Evolutionary conservation across 1,140 invertebrate genomes (phyloP).

Genomic region (Campodea augens): DNA sequence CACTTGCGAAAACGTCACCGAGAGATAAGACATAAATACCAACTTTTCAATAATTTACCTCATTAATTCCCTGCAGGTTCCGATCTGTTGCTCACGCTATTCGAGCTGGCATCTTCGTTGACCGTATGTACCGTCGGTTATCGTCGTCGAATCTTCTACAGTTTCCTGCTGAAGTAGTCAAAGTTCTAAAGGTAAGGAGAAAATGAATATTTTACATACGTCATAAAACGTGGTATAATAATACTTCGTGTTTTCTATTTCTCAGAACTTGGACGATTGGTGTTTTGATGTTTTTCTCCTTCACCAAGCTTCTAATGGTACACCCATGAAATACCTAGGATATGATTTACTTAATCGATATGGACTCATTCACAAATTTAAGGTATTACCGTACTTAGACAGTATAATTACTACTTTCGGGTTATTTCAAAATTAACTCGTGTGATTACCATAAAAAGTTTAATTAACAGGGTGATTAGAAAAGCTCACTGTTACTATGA

Average conservation of each 20-base stretch:
- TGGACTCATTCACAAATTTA: slow-evolving; percentile 89
- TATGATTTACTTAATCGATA: slow-evolving; percentile 90
- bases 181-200: slow-evolving; percentile 63
- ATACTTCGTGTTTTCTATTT: slow-evolving; percentile 16
- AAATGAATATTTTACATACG: background rate
- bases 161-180: slow-evolving; percentile 71
- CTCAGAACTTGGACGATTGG: slow-evolving; percentile 78
- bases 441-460: slow-evolving; percentile 5
- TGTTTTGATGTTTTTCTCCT: slow-evolving; percentile 85
- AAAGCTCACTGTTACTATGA: too few species aligned
- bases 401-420: slow-evolving; percentile 8
- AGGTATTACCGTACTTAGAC: slow-evolving; percentile 35
- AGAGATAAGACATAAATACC: too few species aligned
- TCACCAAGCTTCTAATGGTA: slow-evolving; percentile 58
- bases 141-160: slow-evolving; percentile 66
- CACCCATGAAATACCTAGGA: slow-evolving; percentile 77
- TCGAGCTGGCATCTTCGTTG: slow-evolving; percentile 90
- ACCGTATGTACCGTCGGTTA: slow-evolving; percentile 79
- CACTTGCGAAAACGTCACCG: too few species aligned
- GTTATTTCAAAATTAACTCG: slow-evolving; percentile 3
- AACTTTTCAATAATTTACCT: too few species aligned
- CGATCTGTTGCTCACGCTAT: slow-evolving; percentile 94
- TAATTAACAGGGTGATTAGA: too few species aligned
- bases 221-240: background rate
- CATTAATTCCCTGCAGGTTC: too few species aligned